Evolutionary conservation across 2,888 invertebrate species (phyloP), one percentile per base, ranked within the genome.

Genomic region (Nebria salina): DNA sequence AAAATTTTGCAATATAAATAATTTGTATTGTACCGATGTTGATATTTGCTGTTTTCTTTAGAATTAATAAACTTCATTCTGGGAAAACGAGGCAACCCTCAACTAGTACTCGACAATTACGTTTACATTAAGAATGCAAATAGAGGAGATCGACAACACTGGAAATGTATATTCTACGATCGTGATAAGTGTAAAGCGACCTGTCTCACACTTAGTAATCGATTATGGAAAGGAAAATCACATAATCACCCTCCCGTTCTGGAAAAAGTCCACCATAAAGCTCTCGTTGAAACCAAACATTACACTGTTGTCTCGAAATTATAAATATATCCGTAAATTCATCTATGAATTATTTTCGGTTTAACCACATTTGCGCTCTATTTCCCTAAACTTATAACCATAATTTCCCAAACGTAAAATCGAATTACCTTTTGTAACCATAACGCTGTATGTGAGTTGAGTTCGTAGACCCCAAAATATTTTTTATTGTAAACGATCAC

Each of bases 51-150:
- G 9, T 70, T 70, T 72, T 65, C 73, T 77, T 20, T 72, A 77
- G 77, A 65, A 64, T 82, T 83, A 72, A 54, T 54, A 54, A 54
- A 54, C 54, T 54, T 54, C 54, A 54, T 54, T 3, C 54, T 54
- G 54, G 77, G 72, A 54, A 64, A 72, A 26, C 54, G 72, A n/a
- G 77, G 77, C 25, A 64, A 26, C 9, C 54, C 26, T 15, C 77
- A 72, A n/a, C 72, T 77, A 6, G 65, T 72, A 15, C 26, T 77
- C 34, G 65, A 65, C 8, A 34, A 72, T 42, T 77, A 72, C 41
- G 11, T 72, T 8, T 77, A 65, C 41, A 1, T 26, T 11, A 77
- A 72, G 64, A 11, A 72, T 15, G n/a, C 7, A 13, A 15, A 54
- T 11, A 15, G 20, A 20, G 25, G 9, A 9, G 43, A 41, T 13